Base-by-base conservation (phyloP, 2,113 vertebrate species). In the Pleuronectes platessa region DNA sequence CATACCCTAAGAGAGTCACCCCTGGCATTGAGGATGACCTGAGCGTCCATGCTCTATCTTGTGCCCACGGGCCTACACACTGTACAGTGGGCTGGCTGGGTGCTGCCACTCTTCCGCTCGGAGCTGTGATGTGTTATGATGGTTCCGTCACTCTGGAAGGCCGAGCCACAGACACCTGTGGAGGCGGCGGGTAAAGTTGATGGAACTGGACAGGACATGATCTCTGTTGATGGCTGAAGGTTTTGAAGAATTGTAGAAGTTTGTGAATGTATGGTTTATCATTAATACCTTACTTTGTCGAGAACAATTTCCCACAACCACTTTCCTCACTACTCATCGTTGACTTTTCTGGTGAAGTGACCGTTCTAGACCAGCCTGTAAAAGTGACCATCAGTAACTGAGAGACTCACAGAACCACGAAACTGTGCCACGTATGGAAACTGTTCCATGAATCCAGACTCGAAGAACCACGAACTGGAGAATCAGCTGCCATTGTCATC, bases 71-170 rank as follows among this genome's bases (percentile, higher is more conserved):
- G 82, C 70, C 55, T 2, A 15, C 56, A 14, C 47, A 65, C 20
- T 3, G 18, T 54, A 54, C 51, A n/a, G 71, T 73, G 68, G 71
- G 68, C 70, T 76, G 71, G 82, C 83, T 81, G 86, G 84, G 82
- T 71, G 88, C 89, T 84, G 90, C 89, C 91, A 89, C 83, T 91
- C 89, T 81, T 35, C 78, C 74, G 42, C 63, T 54, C 77, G 18
- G 85, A 86, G 75, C 85, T 24, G 13, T 88, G 89, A 92, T 92
- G 79, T 88, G 85, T 90, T 91, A 27, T 92, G 92, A 93, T 90
- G 86, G 86, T 71, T 62, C 86, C 64, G 63, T 91, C 91, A 89
- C 80, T 90, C 64, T 37, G 61, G 73, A 79, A 86, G 73, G 74
- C 82, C 60, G 75, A 18, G 85, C 74, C 61, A 18, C 71, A 89